Base-by-base conservation (phyloP, 1,140 invertebrate genomes). In the Vanessa tameamea region DNA sequence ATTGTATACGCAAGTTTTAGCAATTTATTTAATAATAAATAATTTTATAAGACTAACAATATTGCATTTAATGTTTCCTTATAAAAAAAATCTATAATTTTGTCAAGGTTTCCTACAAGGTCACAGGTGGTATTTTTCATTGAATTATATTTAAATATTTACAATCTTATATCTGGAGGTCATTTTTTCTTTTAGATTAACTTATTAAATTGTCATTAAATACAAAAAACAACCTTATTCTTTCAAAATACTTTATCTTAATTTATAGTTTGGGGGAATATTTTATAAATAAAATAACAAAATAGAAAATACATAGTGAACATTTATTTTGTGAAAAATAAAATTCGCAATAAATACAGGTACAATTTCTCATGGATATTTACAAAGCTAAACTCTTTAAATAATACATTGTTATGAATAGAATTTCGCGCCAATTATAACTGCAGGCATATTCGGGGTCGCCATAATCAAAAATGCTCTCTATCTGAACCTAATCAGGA, bases 401-500 rank as follows among this genome's bases (percentile, higher is more conserved):
- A 69, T 31, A 43, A 55, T 48, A 69, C 55, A 69, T 59, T 68
- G 53, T 50, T 23, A 31, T 57, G 16, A 26, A 61, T 59, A 47
- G 14, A 59, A 61, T 43, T 55, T 69, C 14, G 43, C 43, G 67
- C 67, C 67, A 69, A 69, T 61, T 69, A 68, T 47, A 69, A 64
- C 37, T 61, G 31, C 43, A 61, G 53, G 31, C 55, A 47, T 59
- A 69, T 69, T 77, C 68, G 64, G 73, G 80, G 75, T 86, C 86
- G 77, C 82, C 81, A 82, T 72, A 6, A 55, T 55, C 12, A 73
- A 72, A 82, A 75, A 63, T 50, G 14, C 43, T 74, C 64, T 78
- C 86, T 89, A 94, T 94, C 93, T 95, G 95, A 95, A 96, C 73
- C 94, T 94, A 7, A 96, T 95, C 72, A 95, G 86, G 82, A 98